phyloP scores from a whole-genome alignment of 2,113 vertebrate species.

The Alaudala cheleensis region DNA sequence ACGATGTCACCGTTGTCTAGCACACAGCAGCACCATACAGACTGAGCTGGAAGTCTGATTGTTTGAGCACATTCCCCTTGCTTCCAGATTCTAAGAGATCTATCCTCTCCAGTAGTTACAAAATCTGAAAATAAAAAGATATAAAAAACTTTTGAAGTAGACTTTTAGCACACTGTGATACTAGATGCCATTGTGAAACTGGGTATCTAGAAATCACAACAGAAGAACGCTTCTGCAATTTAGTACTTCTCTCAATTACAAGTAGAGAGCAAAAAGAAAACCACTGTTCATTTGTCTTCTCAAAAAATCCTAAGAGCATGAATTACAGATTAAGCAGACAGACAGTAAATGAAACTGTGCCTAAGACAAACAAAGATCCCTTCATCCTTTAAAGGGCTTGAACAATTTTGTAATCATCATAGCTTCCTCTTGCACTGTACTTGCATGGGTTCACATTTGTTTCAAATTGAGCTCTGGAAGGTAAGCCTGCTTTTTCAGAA shows the following conservation, averaged over 20 bases:
- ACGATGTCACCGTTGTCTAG: conserved; percentile 91
- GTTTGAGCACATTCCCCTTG: conserved; percentile 89
- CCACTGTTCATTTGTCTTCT: background rate
- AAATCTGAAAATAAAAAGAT: conserved; percentile 81
- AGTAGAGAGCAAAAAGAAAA: background rate
- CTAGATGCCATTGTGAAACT: background rate
- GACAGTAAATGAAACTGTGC: background rate
- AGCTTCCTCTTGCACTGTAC: background rate
- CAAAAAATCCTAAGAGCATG: background rate
- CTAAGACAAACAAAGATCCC: background rate
- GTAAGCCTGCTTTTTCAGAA: background rate
- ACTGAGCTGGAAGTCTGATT: conserved; percentile 92
- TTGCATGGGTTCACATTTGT: background rate
- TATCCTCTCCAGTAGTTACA: conserved; percentile 92
- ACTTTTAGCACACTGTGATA: background rate
- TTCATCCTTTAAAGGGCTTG: background rate
- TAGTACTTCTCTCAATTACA: background rate
- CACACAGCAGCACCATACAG: conserved; percentile 96
- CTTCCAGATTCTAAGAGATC: conserved; percentile 91
- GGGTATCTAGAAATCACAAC: background rate
- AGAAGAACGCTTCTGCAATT: background rate
- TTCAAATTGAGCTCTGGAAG: background rate
- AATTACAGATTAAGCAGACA: background rate
- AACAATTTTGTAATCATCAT: background rate
- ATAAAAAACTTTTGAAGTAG: background rate